Base-by-base conservation (phyloP, 2,113 vertebrate genomes). In the Meriones unguiculatus region DNA sequence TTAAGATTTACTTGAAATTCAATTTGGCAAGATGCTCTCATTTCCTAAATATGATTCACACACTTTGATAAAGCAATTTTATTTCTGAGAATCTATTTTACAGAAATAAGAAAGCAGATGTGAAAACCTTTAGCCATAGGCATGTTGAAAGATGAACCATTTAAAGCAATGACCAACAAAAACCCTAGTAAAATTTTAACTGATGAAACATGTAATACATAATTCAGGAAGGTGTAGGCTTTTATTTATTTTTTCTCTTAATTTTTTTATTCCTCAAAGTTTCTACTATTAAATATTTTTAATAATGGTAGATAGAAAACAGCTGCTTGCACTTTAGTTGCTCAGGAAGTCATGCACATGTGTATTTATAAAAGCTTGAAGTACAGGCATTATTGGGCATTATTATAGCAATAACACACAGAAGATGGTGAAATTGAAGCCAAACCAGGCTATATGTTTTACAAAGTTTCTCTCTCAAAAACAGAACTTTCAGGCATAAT, bases 1-100 rank as follows among this genome's bases (percentile, higher is more conserved):
- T 84, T 32, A 69, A 69, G 46, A 84, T 69, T 88, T 92, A 65
- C n/a, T 69, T 88, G 24, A 92, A 72, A 94, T 94, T 78, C 35
- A 69, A 85, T 50, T 92, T 89, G 54, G 78, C 17, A 89, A 32
- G 46, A 7, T 62, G 46, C 18, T 52, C 25, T 2, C 35, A 32
- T 17, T 14, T 81, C 28, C 54, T n/a, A 88, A 82, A 90, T 50
- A n/a, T 76, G 38, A 76, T 70, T 84, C 13, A 69, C 20, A 62
- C 3, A 14, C 8, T 35, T 76, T 62, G 67, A 25, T 6, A 76
- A 24, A 50, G 57, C 24, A 87, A 41, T 89, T 92, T 76, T 11
- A 69, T 41, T 64, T 69, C 62, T 54, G n/a, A 87, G 52, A 89
- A 9, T 50, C 91, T 38, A 67, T 81, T 94, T 46, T 67, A 67